Evolutionary conservation across 1,140 invertebrate species (phyloP).

Genomic region (Drosophila sp.): DNA sequence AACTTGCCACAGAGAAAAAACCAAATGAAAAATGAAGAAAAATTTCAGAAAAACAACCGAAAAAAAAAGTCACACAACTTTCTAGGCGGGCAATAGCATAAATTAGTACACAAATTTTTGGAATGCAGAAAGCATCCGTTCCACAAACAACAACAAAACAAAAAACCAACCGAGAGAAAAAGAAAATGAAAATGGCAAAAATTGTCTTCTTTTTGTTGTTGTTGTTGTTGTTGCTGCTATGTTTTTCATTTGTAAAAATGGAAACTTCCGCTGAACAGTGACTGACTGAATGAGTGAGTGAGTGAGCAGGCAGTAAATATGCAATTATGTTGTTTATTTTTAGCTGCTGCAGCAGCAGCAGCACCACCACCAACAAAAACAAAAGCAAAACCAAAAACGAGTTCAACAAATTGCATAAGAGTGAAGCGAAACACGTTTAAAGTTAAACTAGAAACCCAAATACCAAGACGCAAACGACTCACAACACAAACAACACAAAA

Average conservation of each 20-base stretch:
- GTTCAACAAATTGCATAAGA: conserved; percentile 49
- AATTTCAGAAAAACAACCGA: conserved; percentile 19
- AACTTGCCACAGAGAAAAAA: conserved; percentile 8
- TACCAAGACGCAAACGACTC: conserved; percentile 32
- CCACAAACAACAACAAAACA: conserved; percentile 23
- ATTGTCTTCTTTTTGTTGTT: conserved; percentile 7
- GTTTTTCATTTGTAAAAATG: conserved; percentile 43
- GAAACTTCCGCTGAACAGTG: conserved; percentile 56
- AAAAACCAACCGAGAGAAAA: conserved; percentile 18
- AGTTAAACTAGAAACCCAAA: conserved; percentile 70
- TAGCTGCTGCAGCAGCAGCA: conserved; percentile 44
- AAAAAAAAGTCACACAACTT: conserved; percentile 39
- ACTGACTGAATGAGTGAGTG: conserved; percentile 1
- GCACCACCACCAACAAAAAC: conserved; percentile 43
- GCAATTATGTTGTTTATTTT: conserved; percentile 72
- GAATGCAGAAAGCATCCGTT: conserved; percentile 59
- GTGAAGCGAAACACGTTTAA: conserved; percentile 51
- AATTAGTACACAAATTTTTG: conserved; percentile 53
- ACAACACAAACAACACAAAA: conserved; percentile 29
- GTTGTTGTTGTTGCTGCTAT: conserved; percentile 8
- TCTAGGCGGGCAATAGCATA: conserved; percentile 54
- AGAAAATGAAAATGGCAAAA: conserved; percentile 35
- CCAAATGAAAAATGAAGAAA: conserved; percentile 15
- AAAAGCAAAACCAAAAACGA: conserved; percentile 24
- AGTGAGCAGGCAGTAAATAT: conserved; percentile 36